Conservation (phyloP, 2,888 invertebrate genomes). For the Nephrotoma guestfalica region DNA sequence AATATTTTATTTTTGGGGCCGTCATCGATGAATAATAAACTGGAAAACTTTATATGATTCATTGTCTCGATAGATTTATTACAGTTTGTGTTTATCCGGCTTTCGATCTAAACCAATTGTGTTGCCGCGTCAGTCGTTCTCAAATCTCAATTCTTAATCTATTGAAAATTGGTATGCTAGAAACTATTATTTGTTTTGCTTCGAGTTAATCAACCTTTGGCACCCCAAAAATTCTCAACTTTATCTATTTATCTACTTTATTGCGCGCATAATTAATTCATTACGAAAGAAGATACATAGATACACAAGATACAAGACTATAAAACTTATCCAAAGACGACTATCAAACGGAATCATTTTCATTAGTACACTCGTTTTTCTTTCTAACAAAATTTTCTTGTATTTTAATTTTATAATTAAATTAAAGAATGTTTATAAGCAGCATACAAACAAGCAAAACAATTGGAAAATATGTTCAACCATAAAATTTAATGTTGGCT, state of each 20-base stretch:
- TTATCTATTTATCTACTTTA: no score
- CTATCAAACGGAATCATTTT: background rate
- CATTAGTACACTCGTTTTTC: background rate
- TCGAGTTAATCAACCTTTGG: background rate
- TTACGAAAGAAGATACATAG: background rate
- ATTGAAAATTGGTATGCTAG: background rate
- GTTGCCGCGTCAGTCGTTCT: background rate
- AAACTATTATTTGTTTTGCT: background rate
- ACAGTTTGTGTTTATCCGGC: background rate
- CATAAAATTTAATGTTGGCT: conserved; percentile 1
- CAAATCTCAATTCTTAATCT: background rate
- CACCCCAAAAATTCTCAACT: background rate
- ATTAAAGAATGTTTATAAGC: background rate
- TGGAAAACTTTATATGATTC: background rate
- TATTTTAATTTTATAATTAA: background rate
- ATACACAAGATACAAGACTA: background rate
- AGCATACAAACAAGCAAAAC: background rate
- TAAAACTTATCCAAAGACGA: background rate
- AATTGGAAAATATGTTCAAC: conserved; percentile 2
- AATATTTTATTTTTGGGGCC: background rate
- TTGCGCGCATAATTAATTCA: background rate
- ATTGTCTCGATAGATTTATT: background rate
- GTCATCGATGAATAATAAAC: background rate
- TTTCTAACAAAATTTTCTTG: background rate
- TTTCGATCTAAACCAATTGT: background rate